These are phyloP conservation scores for Rousettus leschenaultii DNA, from an alignment of 2,113 vertebrate species.

Conservation along the genomic window DNA sequence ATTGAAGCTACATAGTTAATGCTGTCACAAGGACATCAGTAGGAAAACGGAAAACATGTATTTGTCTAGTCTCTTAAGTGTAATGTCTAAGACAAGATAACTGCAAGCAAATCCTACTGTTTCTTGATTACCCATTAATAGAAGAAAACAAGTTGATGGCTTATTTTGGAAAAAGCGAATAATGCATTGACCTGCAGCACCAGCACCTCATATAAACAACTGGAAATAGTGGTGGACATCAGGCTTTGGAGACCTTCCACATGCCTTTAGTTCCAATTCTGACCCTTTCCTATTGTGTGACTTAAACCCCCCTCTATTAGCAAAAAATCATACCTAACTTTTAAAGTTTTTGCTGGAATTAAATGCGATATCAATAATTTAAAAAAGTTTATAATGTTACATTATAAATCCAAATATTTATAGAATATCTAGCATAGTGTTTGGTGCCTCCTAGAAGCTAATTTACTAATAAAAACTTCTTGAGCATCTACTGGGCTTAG, in stretches of 20 bases:
- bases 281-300: not conserved
- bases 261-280: not conserved
- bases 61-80: not conserved
- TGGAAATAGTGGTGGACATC: not conserved
- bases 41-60: not conserved
- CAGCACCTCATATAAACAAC: not conserved
- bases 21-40: not conserved
- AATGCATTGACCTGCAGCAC: not conserved
- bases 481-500: not conserved
- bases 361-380: not conserved
- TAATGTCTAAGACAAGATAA: not conserved
- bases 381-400: not conserved
- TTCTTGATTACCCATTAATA: not conserved
- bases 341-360: not conserved
- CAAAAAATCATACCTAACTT: not conserved
- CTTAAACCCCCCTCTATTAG: not conserved
- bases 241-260: not conserved
- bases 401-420: not conserved
- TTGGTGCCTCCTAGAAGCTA: not conserved
- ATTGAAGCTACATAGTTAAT: not conserved
- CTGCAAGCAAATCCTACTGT: not conserved
- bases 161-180: conserved; percentile 5
- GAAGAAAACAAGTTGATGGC: not conserved
- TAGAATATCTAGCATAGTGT: not conserved
- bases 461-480: not conserved